Percentiles rank a stretch among this genome's conserved stretches.
These are phyloP conservation scores for Ophion ellenae DNA, from an alignment of 2,888 invertebrate genomes.

Conservation along the genomic window DNA sequence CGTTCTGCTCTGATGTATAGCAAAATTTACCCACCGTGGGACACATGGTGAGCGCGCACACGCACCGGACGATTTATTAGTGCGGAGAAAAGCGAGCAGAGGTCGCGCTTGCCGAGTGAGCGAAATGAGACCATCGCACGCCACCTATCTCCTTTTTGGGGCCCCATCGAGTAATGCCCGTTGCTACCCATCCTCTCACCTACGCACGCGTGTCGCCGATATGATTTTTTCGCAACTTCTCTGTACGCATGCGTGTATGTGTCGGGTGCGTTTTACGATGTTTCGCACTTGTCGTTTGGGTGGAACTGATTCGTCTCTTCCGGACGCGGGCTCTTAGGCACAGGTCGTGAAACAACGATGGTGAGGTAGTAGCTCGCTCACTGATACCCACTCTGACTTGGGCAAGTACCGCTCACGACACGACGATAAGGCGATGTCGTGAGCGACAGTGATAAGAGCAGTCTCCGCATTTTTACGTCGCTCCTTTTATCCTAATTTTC, in stretches of 20 bases:
- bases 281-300: slow-evolving; percentile 75
- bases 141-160: slow-evolving; percentile 54
- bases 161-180: neutral
- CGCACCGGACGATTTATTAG: slow-evolving; percentile 8
- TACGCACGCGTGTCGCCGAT: neutral
- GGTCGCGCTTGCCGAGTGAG: slow-evolving; percentile 9
- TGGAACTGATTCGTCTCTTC: slow-evolving; percentile 77
- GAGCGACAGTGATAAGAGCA: too few species aligned
- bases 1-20: slow-evolving; percentile 4
- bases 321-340: slow-evolving; percentile 45
- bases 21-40: slow-evolving; percentile 20
- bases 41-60: slow-evolving; percentile 7
- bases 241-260: neutral
- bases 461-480: too few species aligned
- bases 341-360: neutral
- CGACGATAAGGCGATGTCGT: too few species aligned
- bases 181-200: slow-evolving; percentile 16
- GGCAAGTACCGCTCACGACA: too few species aligned
- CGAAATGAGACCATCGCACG: slow-evolving; percentile 47
- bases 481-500: too few species aligned
- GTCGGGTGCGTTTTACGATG: slow-evolving; percentile 28
- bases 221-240: too few species aligned
- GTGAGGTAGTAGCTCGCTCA: neutral
- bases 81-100: slow-evolving; percentile 27
- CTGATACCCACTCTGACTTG: neutral